Percentiles rank a stretch among this genome's conserved stretches.
Conservation (phyloP, 2,113 vertebrate species). For the Syrmaticus mikado region DNA sequence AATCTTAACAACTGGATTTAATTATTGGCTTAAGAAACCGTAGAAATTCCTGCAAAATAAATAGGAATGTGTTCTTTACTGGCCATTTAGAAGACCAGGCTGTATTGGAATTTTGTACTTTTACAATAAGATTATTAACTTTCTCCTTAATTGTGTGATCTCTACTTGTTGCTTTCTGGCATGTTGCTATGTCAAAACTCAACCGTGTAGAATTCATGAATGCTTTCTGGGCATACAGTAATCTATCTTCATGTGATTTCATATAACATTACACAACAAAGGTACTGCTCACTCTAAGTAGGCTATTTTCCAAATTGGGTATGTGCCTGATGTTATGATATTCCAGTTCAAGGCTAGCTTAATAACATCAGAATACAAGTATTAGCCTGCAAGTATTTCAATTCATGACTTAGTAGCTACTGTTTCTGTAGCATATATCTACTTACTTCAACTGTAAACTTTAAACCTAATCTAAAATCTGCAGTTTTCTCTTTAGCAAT, state of each 20-base stretch:
- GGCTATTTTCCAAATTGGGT: neutral
- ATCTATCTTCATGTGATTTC: neutral
- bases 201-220: neutral
- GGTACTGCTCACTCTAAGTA: neutral
- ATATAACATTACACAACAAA: neutral
- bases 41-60: neutral
- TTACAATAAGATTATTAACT: neutral
- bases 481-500: slow-evolving; percentile 84
- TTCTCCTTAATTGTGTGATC: neutral
- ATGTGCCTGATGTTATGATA: fast-evolving
- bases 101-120: neutral
- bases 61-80: neutral
- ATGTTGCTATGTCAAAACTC: neutral
- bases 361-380: neutral
- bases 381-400: neutral
- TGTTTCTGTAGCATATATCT: neutral
- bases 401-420: neutral
- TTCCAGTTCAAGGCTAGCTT: neutral
- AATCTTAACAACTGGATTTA: neutral
- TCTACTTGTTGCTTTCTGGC: neutral
- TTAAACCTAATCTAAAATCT: slow-evolving; percentile 64
- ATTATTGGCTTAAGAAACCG: neutral
- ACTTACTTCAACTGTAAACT: neutral
- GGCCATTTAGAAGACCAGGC: neutral
- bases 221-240: neutral